Evolutionary conservation across 2,888 invertebrate genomes (phyloP).

Genomic region (Agrotis ipsilon): DNA sequence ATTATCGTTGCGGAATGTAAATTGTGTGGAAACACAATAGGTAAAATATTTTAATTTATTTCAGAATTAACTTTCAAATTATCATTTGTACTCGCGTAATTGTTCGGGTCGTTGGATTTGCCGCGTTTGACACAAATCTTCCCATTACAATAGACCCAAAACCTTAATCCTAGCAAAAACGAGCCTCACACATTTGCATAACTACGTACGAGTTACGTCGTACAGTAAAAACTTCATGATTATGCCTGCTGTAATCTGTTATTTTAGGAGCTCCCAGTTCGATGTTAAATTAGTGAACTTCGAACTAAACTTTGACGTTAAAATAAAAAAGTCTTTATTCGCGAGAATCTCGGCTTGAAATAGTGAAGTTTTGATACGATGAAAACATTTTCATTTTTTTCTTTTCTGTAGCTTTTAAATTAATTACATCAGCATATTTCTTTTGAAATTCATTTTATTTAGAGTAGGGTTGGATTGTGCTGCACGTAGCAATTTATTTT

Average conservation of each 20-base stretch:
- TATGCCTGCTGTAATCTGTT: slow-evolving; percentile 66
- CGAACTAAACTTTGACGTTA: slow-evolving; percentile 65
- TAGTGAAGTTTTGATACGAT: slow-evolving; percentile 69
- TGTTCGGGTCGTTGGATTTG: slow-evolving; percentile 73
- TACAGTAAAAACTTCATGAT: slow-evolving; percentile 66
- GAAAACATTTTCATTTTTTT: slow-evolving; percentile 70
- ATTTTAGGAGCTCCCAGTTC: slow-evolving; percentile 67
- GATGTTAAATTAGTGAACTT: slow-evolving; percentile 71
- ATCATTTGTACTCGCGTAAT: slow-evolving; percentile 65
- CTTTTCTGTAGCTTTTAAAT: slow-evolving; percentile 68
- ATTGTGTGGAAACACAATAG: slow-evolving; percentile 49
- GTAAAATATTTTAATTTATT: slow-evolving; percentile 57
- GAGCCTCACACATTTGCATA: slow-evolving; percentile 75
- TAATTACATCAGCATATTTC: slow-evolving; percentile 67
- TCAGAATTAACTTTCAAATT: slow-evolving; percentile 66
- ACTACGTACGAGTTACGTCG: slow-evolving; percentile 69
- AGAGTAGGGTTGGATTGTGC: slow-evolving; percentile 57
- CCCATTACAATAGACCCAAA: slow-evolving; percentile 78
- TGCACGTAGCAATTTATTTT: slow-evolving; percentile 56
- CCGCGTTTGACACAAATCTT: slow-evolving; percentile 77
- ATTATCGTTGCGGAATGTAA: slow-evolving; percentile 43
- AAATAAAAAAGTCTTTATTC: slow-evolving; percentile 68
- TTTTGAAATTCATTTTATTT: slow-evolving; percentile 66
- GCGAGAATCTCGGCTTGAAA: slow-evolving; percentile 63
- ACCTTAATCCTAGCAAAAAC: slow-evolving; percentile 77